phyloP scores from a whole-genome alignment of 2,113 vertebrate genomes.

The Alligator sinensis region DNA sequence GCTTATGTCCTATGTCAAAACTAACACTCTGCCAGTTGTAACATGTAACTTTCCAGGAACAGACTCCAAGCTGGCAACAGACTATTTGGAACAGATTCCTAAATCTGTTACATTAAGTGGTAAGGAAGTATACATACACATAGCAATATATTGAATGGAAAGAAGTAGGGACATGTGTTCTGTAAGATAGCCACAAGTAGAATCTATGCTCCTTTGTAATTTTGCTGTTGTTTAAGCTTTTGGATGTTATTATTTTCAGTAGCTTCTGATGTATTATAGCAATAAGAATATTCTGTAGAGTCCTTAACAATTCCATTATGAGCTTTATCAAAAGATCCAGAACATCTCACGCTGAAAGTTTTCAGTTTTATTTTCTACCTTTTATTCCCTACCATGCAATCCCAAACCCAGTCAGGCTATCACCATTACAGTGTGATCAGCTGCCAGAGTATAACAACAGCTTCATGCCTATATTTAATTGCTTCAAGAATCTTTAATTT shows the following conservation, averaged over 20 bases:
- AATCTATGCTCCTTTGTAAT: neutral
- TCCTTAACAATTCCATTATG: neutral
- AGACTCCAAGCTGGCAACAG: neutral
- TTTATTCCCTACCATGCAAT: neutral
- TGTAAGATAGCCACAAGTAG: neutral
- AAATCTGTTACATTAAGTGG: neutral
- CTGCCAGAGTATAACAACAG: neutral
- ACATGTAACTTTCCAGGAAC: neutral
- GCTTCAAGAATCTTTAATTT: neutral
- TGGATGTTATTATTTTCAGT: neutral
- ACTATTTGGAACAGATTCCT: neutral
- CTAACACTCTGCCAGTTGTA: neutral
- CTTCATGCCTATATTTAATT: neutral
- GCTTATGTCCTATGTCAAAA: neutral
- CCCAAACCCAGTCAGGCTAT: neutral
- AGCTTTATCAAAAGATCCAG: neutral
- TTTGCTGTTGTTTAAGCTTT: neutral
- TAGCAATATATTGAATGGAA: neutral
- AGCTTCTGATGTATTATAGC: neutral
- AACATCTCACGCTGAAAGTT: neutral
- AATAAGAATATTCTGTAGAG: neutral
- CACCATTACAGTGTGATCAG: neutral
- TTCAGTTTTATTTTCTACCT: neutral
- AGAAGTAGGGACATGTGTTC: neutral
- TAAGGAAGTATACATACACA: accelerated